A percentile compares a stretch with the other conserved stretches of the same genome.
Evolutionary conservation across 2,888 invertebrate genomes (phyloP).

Genomic region (Reticulitermes lucifugus): DNA sequence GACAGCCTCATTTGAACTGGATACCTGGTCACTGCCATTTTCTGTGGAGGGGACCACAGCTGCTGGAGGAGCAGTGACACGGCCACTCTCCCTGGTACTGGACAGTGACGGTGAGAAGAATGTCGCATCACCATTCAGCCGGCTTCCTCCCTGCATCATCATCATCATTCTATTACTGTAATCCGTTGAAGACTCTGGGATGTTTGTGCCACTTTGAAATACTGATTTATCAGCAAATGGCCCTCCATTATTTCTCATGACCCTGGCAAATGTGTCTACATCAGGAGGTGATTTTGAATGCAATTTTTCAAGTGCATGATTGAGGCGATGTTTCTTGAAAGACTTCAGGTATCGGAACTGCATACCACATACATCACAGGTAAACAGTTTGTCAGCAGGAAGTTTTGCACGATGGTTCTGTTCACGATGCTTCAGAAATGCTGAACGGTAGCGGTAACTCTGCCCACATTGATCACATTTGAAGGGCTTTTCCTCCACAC

Average conservation of each 20-base stretch:
- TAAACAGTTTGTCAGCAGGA: conserved; percentile 90
- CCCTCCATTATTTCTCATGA: conserved; percentile 46
- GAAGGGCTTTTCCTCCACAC: conserved; percentile 85
- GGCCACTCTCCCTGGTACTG: conserved; percentile 50
- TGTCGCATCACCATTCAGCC: conserved; percentile 49
- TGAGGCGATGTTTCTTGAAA: conserved; percentile 89
- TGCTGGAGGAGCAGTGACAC: conserved; percentile 60
- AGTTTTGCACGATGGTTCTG: conserved; percentile 89
- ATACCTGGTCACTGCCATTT: conserved; percentile 73
- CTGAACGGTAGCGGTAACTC: conserved; percentile 88
- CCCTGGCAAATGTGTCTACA: conserved; percentile 48
- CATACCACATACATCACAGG: conserved; percentile 93
- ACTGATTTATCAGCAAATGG: conserved; percentile 41
- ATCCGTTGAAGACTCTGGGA: conserved; percentile 52
- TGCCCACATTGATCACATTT: conserved; percentile 93
- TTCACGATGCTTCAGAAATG: conserved; percentile 86
- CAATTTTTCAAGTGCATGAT: conserved; percentile 85
- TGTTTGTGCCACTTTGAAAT: conserved; percentile 28
- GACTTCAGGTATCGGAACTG: conserved; percentile 91
- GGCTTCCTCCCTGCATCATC: conserved; percentile 50
- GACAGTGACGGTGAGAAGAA: conserved; percentile 34
- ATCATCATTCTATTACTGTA: conserved; percentile 48
- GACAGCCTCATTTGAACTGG: conserved; percentile 77
- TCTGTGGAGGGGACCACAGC: conserved; percentile 33
- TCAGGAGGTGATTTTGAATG: conserved; percentile 67